These are phyloP conservation scores for Choristoneura fumiferana DNA, from an alignment of 1,140 invertebrate genomes.

Conservation along the genomic window DNA sequence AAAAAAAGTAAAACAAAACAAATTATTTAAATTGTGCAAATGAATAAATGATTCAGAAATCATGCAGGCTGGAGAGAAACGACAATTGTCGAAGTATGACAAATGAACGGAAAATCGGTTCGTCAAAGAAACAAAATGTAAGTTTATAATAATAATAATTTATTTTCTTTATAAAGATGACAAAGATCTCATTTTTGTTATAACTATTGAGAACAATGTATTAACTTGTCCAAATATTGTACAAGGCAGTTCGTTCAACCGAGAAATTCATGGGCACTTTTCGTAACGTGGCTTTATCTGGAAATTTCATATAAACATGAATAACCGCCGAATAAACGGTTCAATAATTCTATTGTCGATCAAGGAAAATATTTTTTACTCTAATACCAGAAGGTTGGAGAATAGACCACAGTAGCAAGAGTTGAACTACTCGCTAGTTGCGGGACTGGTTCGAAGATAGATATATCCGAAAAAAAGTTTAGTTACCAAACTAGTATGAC, in stretches of 20 bases:
- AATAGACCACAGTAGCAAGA: background rate
- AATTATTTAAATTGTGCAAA: too few relatives aligned
- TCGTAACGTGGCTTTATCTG: background rate
- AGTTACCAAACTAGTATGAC: conserved; percentile 5
- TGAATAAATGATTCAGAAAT: too few relatives aligned
- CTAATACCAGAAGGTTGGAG: conserved; percentile 6
- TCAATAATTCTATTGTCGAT: conserved; percentile 8
- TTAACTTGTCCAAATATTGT: background rate
- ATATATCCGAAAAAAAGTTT: conserved; percentile 8
- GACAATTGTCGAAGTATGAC: too few relatives aligned
- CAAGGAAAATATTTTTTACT: conserved; percentile 8
- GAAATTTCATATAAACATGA: conserved; percentile 8
- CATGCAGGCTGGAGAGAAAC: too few relatives aligned
- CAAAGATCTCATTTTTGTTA: too few relatives aligned
- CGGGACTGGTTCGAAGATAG: conserved; percentile 12
- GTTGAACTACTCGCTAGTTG: background rate
- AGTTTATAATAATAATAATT: too few relatives aligned
- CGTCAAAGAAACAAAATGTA: too few relatives aligned
- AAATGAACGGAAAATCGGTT: too few relatives aligned
- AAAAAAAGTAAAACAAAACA: too few relatives aligned
- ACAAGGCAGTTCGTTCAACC: background rate
- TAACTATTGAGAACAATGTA: background rate
- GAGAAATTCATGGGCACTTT: background rate
- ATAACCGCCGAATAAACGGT: background rate
- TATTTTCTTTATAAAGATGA: too few relatives aligned